A percentile compares a stretch with the other conserved stretches of the same genome.
phyloP scores from a whole-genome alignment of 2,113 vertebrate genomes.

The Vidua macroura region DNA sequence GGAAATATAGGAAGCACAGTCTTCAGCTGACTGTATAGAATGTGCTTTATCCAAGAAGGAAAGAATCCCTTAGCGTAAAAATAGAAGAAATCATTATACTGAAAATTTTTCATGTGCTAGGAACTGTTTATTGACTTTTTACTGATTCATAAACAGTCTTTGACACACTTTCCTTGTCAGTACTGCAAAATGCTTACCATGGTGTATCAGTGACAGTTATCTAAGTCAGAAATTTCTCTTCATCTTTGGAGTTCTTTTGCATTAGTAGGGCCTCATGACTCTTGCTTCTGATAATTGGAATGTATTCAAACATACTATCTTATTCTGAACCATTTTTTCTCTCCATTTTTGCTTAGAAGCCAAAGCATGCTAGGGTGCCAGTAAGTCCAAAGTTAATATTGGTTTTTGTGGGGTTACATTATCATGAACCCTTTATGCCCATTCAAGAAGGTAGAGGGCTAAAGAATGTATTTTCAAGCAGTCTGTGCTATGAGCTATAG shows the following conservation, averaged over 20 bases:
- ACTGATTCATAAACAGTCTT: neutral
- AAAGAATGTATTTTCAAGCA: neutral
- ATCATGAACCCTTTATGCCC: neutral
- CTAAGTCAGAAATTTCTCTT: neutral
- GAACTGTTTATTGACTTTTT: neutral
- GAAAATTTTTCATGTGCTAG: neutral
- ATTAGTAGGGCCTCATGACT: neutral
- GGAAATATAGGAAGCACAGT: neutral
- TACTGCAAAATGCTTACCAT: neutral
- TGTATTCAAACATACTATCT: neutral
- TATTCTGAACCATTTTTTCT: neutral
- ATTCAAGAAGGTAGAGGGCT: neutral
- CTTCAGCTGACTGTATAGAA: neutral
- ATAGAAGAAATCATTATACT: neutral
- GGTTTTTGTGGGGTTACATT: neutral
- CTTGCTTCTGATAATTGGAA: neutral
- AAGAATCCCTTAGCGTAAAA: neutral
- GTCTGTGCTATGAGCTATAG: neutral
- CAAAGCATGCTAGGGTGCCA: neutral
- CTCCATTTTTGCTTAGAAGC: neutral
- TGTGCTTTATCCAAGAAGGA: neutral
- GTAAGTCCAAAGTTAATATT: neutral
- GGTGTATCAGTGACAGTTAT: neutral
- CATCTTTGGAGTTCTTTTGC: neutral
- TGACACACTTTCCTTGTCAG: neutral